Evolutionary conservation across 2,888 invertebrate species (phyloP), one percentile per base, ranked within the genome.

Genomic region (Magallana nippona): DNA sequence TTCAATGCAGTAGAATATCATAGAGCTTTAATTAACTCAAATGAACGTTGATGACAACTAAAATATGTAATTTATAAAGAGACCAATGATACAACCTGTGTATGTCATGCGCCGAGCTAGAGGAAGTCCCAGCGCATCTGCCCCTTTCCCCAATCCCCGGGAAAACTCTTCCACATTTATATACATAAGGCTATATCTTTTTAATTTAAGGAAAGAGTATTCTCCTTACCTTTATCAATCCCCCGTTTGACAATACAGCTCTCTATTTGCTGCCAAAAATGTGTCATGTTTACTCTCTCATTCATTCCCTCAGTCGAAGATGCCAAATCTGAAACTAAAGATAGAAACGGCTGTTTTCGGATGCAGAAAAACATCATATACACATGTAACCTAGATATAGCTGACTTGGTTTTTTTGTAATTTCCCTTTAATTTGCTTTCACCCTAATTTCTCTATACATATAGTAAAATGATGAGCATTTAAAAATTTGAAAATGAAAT

Each of bases 221-320:
- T 19, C 19, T 62, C n/a, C 60, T 62, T n/a, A 62, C 60, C 60
- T 19, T 62, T 62, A n/a, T 62, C 60, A n/a, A 62, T 62, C 60
- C 60, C 60, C 19, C 60, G 60, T 62, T 62, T 62, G 17, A 62
- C 60, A 62, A 62, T n/a, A 62, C 60, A 62, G 60, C 60, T 62
- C 60, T 62, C 60, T 62, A 62, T 19, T 62, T 62, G 60, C 19
- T 62, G 60, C 60, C 60, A 62, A 19, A 62, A 62, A 19, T 62
- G 17, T 62, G 17, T 62, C 60, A 62, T 17, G n/a, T 62, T 62
- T 19, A 62, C 60, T 62, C 17, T 62, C 17, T 1, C 19, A 19
- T 8, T 10, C 19, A n/a, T 19, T 19, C 19, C 60, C 17, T 62
- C 19, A 62, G 60, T 1, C 19, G 10, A 19, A n/a, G 60, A 19